Evolutionary conservation across 2,888 invertebrate species (phyloP), one percentile per base, ranked within the genome.

Genomic region (Octonoba sinensis): DNA sequence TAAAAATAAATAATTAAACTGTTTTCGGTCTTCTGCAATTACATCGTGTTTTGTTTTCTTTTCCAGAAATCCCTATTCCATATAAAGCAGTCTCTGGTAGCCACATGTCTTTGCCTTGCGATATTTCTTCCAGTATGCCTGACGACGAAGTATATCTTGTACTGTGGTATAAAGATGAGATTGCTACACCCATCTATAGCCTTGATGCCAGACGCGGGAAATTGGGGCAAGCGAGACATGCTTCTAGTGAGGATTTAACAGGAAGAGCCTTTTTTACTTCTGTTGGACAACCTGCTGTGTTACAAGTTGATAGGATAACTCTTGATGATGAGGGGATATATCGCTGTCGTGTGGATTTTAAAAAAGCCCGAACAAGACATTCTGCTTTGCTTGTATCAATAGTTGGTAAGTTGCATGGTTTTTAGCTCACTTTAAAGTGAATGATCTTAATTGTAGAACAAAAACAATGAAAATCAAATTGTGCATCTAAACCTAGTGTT

Each of bases 371-470:
- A 90, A 95, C 96, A 83, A 93, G 95, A 88, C 95, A 94, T 90
- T 94, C 94, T 89, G 92, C 94, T 87, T 95, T 95, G 90, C 95
- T 96, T 90, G 93, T 96, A 87, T 94, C 95, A 84, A 95, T 96
- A 86, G 94, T 95, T 87, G 95, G 96, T 96, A 88, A 93, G 84
- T 83, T n/a, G 0, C 27, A 27, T 27, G n/a, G n/a, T n/a, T n/a
- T n/a, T n/a, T n/a, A n/a, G n/a, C n/a, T n/a, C n/a, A n/a, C n/a
- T n/a, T n/a, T n/a, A n/a, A n/a, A n/a, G n/a, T n/a, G n/a, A n/a
- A n/a, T n/a, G n/a, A n/a, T n/a, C n/a, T n/a, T n/a, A n/a, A n/a
- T n/a, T n/a, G n/a, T n/a, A n/a, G n/a, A n/a, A n/a, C n/a, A n/a
- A n/a, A n/a, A n/a, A n/a, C n/a, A n/a, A n/a, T n/a, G n/a, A n/a